Evolutionary conservation across 2,113 vertebrate genomes (phyloP).

Genomic region (Silurus asotus): DNA sequence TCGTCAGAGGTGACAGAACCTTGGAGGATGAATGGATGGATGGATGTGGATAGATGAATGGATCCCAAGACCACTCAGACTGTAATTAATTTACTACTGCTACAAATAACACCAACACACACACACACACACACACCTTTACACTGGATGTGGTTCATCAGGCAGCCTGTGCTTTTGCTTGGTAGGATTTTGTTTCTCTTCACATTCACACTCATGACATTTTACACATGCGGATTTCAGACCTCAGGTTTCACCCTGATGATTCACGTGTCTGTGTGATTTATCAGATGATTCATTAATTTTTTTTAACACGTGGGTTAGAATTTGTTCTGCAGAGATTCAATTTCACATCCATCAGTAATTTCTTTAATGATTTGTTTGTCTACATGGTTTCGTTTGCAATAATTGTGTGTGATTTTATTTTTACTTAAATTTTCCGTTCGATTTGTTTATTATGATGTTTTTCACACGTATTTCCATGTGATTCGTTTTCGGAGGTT

Average conservation of each 20-base stretch:
- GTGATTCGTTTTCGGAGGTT: not conserved
- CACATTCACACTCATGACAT: not conserved
- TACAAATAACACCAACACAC: not conserved
- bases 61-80: not conserved
- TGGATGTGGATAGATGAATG: no score
- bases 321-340: not conserved
- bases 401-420: no score
- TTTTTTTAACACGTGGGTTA: not conserved
- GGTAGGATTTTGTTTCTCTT: not conserved
- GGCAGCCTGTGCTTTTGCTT: not conserved
- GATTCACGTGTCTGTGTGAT: not conserved
- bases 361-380: not conserved
- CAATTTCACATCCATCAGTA: not conserved
- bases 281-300: not conserved
- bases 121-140: not conserved
- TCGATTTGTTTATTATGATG: not conserved
- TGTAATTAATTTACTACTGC: constrained; percentile 15
- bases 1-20: no score
- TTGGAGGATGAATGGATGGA: no score
- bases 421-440: not conserved
- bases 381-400: not conserved
- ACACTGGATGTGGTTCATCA: not conserved
- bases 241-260: not conserved
- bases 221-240: not conserved
- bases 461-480: not conserved